Evolutionary conservation across 2,797 vertebrate species (phyloP), one percentile per base, ranked within the genome.

Genomic region (Micropoecilia bifurca): DNA sequence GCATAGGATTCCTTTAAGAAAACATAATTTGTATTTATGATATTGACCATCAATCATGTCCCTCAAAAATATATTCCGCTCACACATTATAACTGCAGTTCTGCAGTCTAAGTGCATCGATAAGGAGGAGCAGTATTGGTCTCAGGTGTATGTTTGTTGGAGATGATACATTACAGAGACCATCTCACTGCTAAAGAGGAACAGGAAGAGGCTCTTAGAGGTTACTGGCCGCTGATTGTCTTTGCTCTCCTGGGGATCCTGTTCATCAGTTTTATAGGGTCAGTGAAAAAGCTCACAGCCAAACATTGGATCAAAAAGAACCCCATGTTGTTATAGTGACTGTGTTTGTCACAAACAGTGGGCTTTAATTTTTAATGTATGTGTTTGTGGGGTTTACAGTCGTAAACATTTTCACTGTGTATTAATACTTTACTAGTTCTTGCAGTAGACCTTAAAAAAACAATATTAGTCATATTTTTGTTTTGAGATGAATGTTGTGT

Each of bases 301-400:
- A 75, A 71, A 74, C 63, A 33, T 81, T 69, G 76, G 73, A 59
- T 59, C 61, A 59, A 76, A 74, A 72, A 79, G 76, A 39, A 82
- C 77, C 83, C 77, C 43, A 41, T 82, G 92, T 90, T 89, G 72
- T 88, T 79, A 88, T 81, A 76, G 83, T 14, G 36, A 90, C 83
- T 46, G 71, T 50, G 57, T 69, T 68, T 75, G 57, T 73, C 73
- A 84, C 73, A 84, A 82, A 78, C 57, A 83, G 74, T 66, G 75
- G 45, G 16, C 53, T 46, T 30, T 39, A 30, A 9, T 16, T 46
- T 57, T 59, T 20, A 46, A 46, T 75, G 6, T 57, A 39, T 47
- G 16, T 48, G 33, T 80, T 47, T 46, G 4, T 59, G 46, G 81
- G 47, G 66, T 18, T 79, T 30, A 12, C 30, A 36, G 16, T 20